A percentile compares a stretch with the other conserved stretches of the same genome.
phyloP scores from a whole-genome alignment of 2,797 vertebrate genomes.

The Carduelis carduelis region DNA sequence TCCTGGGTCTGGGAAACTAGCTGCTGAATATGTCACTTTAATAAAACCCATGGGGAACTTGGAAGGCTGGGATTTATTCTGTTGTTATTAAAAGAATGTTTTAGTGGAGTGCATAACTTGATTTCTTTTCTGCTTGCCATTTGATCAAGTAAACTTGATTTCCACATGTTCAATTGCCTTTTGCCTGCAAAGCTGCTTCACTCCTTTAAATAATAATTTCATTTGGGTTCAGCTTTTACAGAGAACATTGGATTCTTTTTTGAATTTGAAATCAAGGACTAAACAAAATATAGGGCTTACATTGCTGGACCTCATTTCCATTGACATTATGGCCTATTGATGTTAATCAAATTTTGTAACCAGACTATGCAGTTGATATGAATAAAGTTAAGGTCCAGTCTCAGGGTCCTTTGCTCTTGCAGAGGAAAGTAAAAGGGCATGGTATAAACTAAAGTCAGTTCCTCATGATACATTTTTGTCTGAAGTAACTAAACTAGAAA shows the following conservation, averaged over 20 bases:
- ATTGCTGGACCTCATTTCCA: background rate
- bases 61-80: background rate
- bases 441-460: background rate
- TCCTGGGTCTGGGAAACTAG: background rate
- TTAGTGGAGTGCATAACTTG: slow-evolving; percentile 27
- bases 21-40: slow-evolving; percentile 31
- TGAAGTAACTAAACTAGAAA: background rate
- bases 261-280: background rate
- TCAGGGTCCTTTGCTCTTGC: background rate
- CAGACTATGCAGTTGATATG: background rate
- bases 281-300: background rate
- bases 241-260: background rate
- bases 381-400: background rate
- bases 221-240: slow-evolving; percentile 1
- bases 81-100: slow-evolving; percentile 45
- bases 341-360: background rate
- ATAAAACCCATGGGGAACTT: slow-evolving; percentile 17
- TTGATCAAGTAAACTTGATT: slow-evolving; percentile 45
- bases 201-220: slow-evolving; percentile 41
- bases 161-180: background rate
- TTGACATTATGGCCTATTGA: background rate
- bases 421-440: background rate
- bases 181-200: slow-evolving; percentile 3
- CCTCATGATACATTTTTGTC: background rate
- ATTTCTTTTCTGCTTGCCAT: slow-evolving; percentile 42